Base-by-base conservation (phyloP, 37 sponge, comb jelly and placozoan genomes). In the Spongilla lacustris region DNA sequence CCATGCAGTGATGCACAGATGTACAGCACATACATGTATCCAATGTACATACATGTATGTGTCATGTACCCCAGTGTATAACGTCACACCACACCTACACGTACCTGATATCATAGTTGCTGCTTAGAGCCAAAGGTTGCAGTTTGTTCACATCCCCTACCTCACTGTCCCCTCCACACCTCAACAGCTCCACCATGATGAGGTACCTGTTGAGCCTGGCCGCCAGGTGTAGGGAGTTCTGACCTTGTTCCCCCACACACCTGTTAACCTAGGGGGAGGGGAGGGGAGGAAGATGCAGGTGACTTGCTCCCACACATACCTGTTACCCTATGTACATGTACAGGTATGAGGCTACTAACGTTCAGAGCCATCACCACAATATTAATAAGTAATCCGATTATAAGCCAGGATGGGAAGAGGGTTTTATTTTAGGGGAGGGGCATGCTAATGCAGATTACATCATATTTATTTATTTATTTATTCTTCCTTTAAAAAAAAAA, bases 151-250 rank as follows among this genome's bases (percentile, higher is more conserved):
- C 36, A 46, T 95, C 92, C 67, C 36, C 46, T 29, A 91, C 29
- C 77, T 95, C 95, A 37, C 91, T 74, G 36, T 95, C 95, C 17
- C 86, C 95, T n/a, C 95, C 95, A 36, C 35, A 77, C 49, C 37
- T 19, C 27, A 95, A 77, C 71, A 95, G 77, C 22, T 72, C 66
- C 4, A 34, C 26, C 81, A 95, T 35, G 41, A 92, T 50, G 0
- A 27, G 75, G 25, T 8, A 17, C 3, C 33, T 36, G 76, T 83
- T 84, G 23, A n/a, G 19, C 67, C 80, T 67, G 10, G 83, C 89
- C 29, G 92, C 92, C 17, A 89, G 37, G 50, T 95, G 95, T 6
- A 95, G 87, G 14, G 95, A 89, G 68, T 35, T 95, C 32, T 78
- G 75, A 21, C 67, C 13, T 11, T 84, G 80, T 9, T 85, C 46